phyloP scores from a whole-genome alignment of 2,113 vertebrate species.

The Sphyrna mokarran region DNA sequence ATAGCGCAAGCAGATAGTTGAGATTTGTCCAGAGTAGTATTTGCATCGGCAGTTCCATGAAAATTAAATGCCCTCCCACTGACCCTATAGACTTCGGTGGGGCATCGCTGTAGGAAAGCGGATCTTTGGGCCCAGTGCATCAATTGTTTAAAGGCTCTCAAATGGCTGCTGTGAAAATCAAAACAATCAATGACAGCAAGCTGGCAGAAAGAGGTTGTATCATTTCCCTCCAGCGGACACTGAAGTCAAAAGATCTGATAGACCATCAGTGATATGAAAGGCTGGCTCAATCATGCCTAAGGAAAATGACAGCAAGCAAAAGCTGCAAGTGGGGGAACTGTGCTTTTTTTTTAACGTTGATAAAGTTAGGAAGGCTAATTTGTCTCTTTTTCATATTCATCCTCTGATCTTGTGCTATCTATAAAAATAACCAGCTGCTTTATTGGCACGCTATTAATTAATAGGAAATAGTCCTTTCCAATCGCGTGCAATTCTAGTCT shows the following conservation, averaged over 20 bases:
- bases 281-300: not conserved
- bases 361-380: not conserved
- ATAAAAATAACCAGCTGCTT: not conserved
- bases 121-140: not conserved
- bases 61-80: not conserved
- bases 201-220: not conserved
- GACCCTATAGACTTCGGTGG: not conserved
- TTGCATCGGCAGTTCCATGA: not conserved
- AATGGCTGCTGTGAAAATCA: slow-evolving; percentile 16
- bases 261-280: not conserved
- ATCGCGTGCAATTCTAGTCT: not conserved
- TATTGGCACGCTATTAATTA: not conserved
- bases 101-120: not conserved
- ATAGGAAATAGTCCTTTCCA: not conserved
- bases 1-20: not conserved
- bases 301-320: not conserved
- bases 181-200: not conserved
- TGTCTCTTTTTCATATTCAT: not conserved
- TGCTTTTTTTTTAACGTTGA: not conserved
- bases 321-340: not conserved
- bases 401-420: not conserved
- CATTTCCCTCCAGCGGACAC: not conserved
- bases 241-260: not conserved
- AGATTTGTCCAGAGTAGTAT: not conserved
- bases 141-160: slow-evolving; percentile 6